phyloP scores from a whole-genome alignment of 2,888 invertebrate genomes.

The Plagodis dolabraria region DNA sequence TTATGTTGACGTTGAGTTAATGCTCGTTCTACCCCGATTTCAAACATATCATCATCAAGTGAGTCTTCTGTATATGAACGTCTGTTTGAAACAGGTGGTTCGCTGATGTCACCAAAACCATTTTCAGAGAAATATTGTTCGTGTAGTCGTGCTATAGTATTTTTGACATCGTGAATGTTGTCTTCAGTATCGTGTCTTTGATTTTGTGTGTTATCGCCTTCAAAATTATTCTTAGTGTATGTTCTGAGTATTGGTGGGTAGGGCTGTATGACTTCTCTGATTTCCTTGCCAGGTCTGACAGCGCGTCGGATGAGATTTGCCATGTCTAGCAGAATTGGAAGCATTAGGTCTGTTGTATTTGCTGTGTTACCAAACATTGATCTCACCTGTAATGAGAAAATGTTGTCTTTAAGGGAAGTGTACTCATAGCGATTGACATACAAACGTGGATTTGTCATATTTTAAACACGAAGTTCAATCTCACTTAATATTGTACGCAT shows the following conservation, averaged over 20 bases:
- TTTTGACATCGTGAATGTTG: too few relatives aligned
- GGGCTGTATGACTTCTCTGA: constrained; percentile 60
- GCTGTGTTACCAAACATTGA: constrained; percentile 84
- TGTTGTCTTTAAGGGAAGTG: not conserved
- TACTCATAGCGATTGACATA: too few relatives aligned
- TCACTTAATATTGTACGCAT: too few relatives aligned
- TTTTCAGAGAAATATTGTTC: too few relatives aligned
- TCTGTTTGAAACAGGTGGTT: constrained; percentile 19
- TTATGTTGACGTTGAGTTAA: constrained; percentile 43
- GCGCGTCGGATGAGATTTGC: constrained; percentile 86
- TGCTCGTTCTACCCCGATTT: constrained; percentile 53
- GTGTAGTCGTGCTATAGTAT: too few relatives aligned
- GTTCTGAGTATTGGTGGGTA: constrained; percentile 45
- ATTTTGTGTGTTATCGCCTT: constrained; percentile 42
- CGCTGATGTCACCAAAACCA: constrained; percentile 32
- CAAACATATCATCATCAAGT: constrained; percentile 64
- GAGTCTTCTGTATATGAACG: constrained; percentile 67
- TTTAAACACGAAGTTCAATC: too few relatives aligned
- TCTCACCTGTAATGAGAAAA: constrained; percentile 76
- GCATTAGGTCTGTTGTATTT: constrained; percentile 83
- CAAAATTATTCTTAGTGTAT: constrained; percentile 55
- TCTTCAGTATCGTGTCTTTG: too few relatives aligned
- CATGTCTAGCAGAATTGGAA: constrained; percentile 87
- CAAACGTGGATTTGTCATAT: too few relatives aligned
- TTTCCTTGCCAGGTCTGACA: constrained; percentile 69